A percentile compares a stretch with the other conserved stretches of the same genome.
phyloP scores from a whole-genome alignment of 1,140 invertebrate species.

The Drosophila nigromelanica region DNA sequence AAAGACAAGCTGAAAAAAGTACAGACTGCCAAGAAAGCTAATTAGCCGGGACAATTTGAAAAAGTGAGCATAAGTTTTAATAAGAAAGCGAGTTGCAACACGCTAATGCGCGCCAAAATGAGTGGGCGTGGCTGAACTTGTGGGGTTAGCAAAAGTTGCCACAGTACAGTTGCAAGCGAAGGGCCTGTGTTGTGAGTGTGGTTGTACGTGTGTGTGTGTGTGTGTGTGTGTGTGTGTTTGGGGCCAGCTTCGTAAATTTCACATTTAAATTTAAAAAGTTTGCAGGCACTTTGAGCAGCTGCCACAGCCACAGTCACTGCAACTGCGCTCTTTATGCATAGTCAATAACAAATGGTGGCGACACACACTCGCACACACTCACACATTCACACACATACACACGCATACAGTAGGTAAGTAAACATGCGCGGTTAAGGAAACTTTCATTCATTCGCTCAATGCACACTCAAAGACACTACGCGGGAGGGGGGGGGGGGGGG shows the following conservation, averaged over 20 bases:
- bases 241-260: constrained; percentile 42
- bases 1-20: neutral
- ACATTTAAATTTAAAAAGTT: constrained; percentile 80
- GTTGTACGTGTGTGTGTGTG: neutral
- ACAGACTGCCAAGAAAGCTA: constrained; percentile 49
- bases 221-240: neutral
- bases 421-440: constrained; percentile 33
- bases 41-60: constrained; percentile 72
- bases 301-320: constrained; percentile 22
- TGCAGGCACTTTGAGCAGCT: constrained; percentile 53
- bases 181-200: neutral
- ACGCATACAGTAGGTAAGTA: neutral
- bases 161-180: constrained; percentile 48
- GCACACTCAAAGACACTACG: constrained; percentile 70
- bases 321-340: constrained; percentile 54
- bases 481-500: neutral
- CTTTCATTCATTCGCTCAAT: constrained; percentile 71
- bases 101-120: constrained; percentile 33
- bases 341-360: constrained; percentile 53
- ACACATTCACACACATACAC: constrained; percentile 34
- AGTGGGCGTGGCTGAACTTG: constrained; percentile 27
- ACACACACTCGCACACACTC: constrained; percentile 16
- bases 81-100: constrained; percentile 39
- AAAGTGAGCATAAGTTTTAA: constrained; percentile 64
- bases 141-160: constrained; percentile 46